Percentiles rank a stretch among this genome's conserved stretches.
These are phyloP conservation scores for Saccostrea glomerata DNA, from an alignment of 1,140 invertebrate genomes.

Conservation along the genomic window DNA sequence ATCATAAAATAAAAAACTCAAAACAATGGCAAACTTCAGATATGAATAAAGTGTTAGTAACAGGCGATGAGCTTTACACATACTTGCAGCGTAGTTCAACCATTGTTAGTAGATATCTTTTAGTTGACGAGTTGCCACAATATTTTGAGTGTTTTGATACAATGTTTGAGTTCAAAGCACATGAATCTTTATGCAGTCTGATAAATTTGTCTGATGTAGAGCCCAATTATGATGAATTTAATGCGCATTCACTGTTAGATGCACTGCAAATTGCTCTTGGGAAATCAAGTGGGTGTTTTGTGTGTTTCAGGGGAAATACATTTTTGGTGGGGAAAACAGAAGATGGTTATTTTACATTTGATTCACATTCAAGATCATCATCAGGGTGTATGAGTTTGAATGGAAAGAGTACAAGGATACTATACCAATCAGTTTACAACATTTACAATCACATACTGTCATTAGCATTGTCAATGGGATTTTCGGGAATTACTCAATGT, in stretches of 20 bases:
- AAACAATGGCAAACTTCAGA: not conserved
- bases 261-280: not conserved
- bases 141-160: not conserved
- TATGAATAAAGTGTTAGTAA: conserved; percentile 31
- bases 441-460: not conserved
- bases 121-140: not conserved
- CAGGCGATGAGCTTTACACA: conserved; percentile 42
- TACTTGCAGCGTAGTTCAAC: not conserved
- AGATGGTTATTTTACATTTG: conserved; percentile 13
- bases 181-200: not conserved
- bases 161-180: not conserved
- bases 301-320: not conserved
- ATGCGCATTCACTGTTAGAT: not conserved
- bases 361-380: conserved; percentile 23
- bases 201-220: not conserved
- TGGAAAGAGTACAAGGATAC: conserved; percentile 28
- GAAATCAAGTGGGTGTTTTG: not conserved
- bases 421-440: not conserved
- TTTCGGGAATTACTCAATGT: not conserved
- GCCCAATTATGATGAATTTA: not conserved
- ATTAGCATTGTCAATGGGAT: not conserved
- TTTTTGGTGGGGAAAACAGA: not conserved
- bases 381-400: not conserved
- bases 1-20: conserved; percentile 11
- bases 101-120: not conserved